These are phyloP conservation scores for Bubo scandiacus DNA, from an alignment of 2,113 vertebrate species.

Conservation along the genomic window DNA sequence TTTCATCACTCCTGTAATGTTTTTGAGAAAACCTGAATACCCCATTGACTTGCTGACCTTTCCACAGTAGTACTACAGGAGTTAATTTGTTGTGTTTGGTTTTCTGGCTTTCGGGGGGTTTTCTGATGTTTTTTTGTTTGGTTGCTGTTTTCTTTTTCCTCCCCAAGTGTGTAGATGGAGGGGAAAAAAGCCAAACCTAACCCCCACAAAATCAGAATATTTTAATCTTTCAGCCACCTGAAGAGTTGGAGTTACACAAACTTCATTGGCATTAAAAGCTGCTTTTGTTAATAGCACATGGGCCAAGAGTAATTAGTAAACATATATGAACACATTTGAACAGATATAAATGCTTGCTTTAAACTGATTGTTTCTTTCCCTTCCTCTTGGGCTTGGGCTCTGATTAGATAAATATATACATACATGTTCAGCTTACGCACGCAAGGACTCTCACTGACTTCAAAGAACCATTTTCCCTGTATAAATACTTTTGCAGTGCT, in stretches of 20 bases:
- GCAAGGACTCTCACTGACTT: background rate
- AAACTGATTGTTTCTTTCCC: background rate
- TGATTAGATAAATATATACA: background rate
- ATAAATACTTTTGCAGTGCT: background rate
- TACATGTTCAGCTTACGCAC: background rate
- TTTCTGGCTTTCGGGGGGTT: background rate
- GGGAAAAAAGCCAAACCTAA: background rate
- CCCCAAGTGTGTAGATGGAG: background rate
- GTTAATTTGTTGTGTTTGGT: background rate
- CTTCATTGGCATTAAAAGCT: background rate
- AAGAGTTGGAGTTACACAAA: background rate
- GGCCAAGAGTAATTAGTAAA: background rate
- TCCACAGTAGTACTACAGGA: background rate
- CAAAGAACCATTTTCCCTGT: background rate
- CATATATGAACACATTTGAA: background rate
- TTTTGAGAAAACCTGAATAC: background rate
- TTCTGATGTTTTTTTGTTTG: background rate
- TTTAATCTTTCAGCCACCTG: background rate
- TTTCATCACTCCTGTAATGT: background rate
- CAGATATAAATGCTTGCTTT: background rate
- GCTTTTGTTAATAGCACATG: background rate
- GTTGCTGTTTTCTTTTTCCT: background rate
- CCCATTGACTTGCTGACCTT: background rate
- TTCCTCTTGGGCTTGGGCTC: background rate
- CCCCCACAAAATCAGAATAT: background rate